These are phyloP conservation scores for Apeira syringaria DNA, from an alignment of 2,888 invertebrate genomes.

Conservation along the genomic window DNA sequence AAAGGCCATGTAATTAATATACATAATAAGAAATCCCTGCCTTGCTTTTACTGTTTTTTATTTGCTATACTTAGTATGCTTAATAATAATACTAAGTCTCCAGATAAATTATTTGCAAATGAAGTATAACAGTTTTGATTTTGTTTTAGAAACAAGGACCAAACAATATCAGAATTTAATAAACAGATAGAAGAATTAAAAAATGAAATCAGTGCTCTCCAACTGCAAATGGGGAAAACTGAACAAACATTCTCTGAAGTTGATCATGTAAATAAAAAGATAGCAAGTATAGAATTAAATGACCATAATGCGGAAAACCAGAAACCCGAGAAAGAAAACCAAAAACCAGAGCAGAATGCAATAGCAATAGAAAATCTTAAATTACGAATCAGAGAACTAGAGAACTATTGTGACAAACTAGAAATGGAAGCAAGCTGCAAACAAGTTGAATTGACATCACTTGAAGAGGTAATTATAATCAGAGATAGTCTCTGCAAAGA, in stretches of 20 bases:
- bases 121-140: no score
- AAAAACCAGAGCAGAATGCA: conserved; percentile 6
- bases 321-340: conserved; percentile 7
- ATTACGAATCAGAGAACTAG: conserved; percentile 51
- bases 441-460: conserved; percentile 66
- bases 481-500: conserved; percentile 74
- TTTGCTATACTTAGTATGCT: no score
- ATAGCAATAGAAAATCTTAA: conserved; percentile 46
- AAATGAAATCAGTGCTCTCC: conserved; percentile 56
- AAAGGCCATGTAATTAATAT: no score
- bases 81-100: no score
- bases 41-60: no score
- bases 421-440: conserved; percentile 68
- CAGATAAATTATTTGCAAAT: no score
- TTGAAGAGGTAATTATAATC: conserved; percentile 71
- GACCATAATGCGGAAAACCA: conserved; percentile 15
- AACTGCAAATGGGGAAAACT: conserved; percentile 44
- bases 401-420: conserved; percentile 61
- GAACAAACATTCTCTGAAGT: conserved; percentile 26
- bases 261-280: conserved; percentile 39
- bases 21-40: no score
- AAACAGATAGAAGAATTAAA: conserved; percentile 74
- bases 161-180: conserved; percentile 67
- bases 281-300: conserved; percentile 27
- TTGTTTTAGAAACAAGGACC: conserved; percentile 66